These are phyloP conservation scores for Sebastes dallii DNA, from an alignment of 2,797 vertebrate genomes.

Conservation along the genomic window DNA sequence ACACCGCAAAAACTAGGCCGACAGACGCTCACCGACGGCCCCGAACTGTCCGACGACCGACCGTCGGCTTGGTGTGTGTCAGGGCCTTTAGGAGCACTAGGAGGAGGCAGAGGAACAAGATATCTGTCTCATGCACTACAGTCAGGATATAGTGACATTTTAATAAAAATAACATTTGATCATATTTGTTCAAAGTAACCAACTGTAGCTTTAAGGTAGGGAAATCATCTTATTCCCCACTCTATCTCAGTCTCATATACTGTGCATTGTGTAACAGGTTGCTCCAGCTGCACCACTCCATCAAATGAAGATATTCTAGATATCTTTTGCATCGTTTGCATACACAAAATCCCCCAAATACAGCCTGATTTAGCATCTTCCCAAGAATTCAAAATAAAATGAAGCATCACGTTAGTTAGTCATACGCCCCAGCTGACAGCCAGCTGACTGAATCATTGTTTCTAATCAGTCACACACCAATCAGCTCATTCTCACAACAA, in stretches of 20 bases:
- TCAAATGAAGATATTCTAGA: not conserved
- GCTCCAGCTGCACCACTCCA: not conserved
- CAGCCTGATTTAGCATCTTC: not conserved
- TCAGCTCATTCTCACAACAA: not conserved
- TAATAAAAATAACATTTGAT: no score
- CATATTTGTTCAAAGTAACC: no score
- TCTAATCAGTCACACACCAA: not conserved
- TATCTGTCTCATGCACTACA: no score
- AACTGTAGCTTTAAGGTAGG: not conserved
- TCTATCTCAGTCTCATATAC: not conserved
- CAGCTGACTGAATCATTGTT: not conserved
- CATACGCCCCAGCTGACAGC: no score
- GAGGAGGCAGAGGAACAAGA: no score
- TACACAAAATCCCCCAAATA: not conserved
- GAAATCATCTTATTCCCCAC: not conserved
- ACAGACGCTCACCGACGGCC: no score
- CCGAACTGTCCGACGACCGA: fast-evolving
- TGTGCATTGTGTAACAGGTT: not conserved
- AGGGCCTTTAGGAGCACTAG: no score
- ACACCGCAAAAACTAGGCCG: no score
- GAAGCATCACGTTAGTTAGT: not conserved
- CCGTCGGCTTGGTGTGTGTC: no score
- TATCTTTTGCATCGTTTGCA: not conserved
- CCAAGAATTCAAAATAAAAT: not conserved
- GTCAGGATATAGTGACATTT: no score